phyloP scores from a whole-genome alignment of 2,113 vertebrate genomes.

The Phainopepla nitens region DNA sequence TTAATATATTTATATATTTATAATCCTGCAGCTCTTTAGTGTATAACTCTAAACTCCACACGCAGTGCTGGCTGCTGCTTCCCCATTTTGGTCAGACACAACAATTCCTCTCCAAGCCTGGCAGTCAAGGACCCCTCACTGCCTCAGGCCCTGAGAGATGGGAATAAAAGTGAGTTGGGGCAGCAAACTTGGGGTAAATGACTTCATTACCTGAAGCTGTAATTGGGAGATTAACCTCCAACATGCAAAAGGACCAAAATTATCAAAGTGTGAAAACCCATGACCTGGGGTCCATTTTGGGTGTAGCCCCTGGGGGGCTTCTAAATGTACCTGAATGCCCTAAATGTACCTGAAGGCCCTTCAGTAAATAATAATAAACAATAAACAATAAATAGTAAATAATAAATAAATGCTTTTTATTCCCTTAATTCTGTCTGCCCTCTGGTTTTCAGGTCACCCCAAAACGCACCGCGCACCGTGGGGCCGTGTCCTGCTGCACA shows the following conservation, averaged over 20 bases:
- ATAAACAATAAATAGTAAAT: no score
- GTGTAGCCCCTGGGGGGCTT: not conserved
- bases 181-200: not conserved
- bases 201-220: not conserved
- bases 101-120: not conserved
- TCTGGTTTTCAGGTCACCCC: not conserved
- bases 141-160: not conserved
- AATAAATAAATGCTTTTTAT: not conserved
- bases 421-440: not conserved
- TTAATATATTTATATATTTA: not conserved
- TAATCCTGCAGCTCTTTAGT: not conserved
- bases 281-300: not conserved
- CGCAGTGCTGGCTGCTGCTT: not conserved
- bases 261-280: fast-evolving
- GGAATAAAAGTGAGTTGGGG: not conserved
- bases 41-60: fast-evolving
- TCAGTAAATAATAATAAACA: not conserved
- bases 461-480: fast-evolving
- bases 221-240: not conserved
- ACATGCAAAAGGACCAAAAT: not conserved
- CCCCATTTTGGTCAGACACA: not conserved
- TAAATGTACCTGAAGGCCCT: not conserved
- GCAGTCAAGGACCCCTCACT: not conserved
- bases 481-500: fast-evolving
- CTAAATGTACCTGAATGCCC: not conserved